Evolutionary conservation across 2,888 invertebrate genomes (phyloP).

Genomic region (Caenorhabditis imperialis): DNA sequence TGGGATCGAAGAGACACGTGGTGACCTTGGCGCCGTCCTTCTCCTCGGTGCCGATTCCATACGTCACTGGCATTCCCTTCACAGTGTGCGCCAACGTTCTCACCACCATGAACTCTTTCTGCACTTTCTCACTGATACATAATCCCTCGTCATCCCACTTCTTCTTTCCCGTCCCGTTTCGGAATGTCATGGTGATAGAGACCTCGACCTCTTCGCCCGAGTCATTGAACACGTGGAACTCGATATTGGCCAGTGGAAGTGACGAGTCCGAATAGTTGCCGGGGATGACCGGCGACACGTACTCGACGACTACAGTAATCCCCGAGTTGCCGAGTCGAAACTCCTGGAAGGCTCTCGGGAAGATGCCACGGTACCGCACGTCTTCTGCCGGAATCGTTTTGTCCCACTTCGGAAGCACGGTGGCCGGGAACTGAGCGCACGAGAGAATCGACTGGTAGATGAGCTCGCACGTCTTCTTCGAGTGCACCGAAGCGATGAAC

Average conservation of each 20-base stretch:
- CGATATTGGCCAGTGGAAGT: conserved; percentile 89
- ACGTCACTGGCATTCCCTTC: conserved; percentile 80
- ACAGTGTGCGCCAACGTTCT: conserved; percentile 79
- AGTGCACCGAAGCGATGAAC: conserved; percentile 60
- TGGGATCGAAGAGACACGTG: conserved; percentile 60
- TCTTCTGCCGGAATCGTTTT: conserved; percentile 33
- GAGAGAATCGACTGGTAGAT: conserved; percentile 57
- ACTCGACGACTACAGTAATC: conserved; percentile 87
- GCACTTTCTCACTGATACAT: conserved; percentile 49
- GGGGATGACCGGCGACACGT: conserved; percentile 92
- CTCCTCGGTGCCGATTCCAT: conserved; percentile 78
- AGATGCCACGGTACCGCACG: conserved; percentile 83
- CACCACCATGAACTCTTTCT: conserved; percentile 28
- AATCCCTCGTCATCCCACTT: conserved; percentile 61
- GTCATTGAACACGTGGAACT: conserved; percentile 88
- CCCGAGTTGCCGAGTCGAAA: conserved; percentile 88
- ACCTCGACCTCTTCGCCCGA: conserved; percentile 81
- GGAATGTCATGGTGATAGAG: conserved; percentile 90
- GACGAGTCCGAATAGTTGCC: conserved; percentile 93
- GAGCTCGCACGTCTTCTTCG: conserved; percentile 41
- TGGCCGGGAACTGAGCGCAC: conserved; percentile 51
- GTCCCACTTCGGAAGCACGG: conserved; percentile 44
- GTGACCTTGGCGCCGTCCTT: conserved; percentile 49
- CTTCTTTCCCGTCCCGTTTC: conserved; percentile 86
- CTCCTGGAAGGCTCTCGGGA: conserved; percentile 92